Percentiles rank a stretch among this genome's conserved stretches.
phyloP scores from a whole-genome alignment of 1,140 invertebrate genomes.

The Ylistrum balloti region DNA sequence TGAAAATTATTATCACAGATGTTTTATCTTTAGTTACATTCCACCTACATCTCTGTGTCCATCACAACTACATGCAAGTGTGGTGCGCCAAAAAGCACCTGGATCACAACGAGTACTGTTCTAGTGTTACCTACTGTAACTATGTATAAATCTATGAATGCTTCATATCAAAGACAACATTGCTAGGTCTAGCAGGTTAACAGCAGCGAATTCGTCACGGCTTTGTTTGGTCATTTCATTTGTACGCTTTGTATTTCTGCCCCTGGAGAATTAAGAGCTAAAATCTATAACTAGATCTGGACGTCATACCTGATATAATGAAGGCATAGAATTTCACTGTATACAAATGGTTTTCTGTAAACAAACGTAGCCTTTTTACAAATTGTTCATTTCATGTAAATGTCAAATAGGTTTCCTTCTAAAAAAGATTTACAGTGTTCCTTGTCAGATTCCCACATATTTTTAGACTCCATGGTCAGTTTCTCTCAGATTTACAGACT shows the following conservation, averaged over 20 bases:
- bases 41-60: background rate
- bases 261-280: background rate
- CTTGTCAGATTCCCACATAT: too few species aligned
- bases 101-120: too few species aligned
- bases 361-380: background rate
- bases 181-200: background rate
- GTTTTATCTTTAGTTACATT: background rate
- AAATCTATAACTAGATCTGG: conserved; percentile 8
- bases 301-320: background rate
- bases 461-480: too few species aligned
- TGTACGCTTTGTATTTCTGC: conserved; percentile 19
- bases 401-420: too few species aligned
- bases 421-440: too few species aligned
- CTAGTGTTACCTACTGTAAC: background rate
- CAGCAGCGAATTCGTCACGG: background rate
- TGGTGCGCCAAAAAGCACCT: background rate
- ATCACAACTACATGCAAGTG: too few species aligned
- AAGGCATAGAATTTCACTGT: background rate
- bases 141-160: background rate
- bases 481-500: too few species aligned
- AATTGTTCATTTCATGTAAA: background rate
- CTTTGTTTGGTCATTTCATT: conserved; percentile 31
- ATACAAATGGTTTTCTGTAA: background rate
- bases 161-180: too few species aligned
- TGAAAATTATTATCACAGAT: background rate